A percentile compares a stretch with the other conserved stretches of the same genome.
These are phyloP conservation scores for Hyles vespertilio DNA, from an alignment of 1,140 invertebrate species.

Conservation along the genomic window DNA sequence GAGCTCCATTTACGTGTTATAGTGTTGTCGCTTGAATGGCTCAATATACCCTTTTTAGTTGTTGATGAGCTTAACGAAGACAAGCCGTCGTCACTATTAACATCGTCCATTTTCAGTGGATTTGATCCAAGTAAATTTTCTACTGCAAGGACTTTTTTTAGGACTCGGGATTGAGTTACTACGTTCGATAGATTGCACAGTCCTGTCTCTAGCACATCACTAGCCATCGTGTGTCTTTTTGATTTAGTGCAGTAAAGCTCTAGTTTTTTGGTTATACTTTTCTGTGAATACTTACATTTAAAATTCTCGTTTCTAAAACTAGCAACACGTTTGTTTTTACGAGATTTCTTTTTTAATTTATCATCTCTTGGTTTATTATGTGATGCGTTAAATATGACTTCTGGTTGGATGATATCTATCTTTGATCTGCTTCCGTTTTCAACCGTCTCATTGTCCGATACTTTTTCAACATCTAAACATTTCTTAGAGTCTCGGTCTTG, in stretches of 20 bases:
- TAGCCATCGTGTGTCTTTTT: not conserved
- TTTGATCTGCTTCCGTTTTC: not conserved
- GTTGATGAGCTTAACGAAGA: conserved; percentile 13
- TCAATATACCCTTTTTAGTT: conserved; percentile 18
- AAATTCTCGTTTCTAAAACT: conserved; percentile 21
- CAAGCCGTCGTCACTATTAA: too few species aligned
- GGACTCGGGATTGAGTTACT: conserved; percentile 21
- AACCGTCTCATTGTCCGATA: not conserved
- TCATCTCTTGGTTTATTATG: not conserved
- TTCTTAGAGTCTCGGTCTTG: conserved; percentile 10
- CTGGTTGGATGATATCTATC: conserved; percentile 3
- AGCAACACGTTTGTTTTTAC: conserved; percentile 11
- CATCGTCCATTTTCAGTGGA: conserved; percentile 1
- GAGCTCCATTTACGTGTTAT: conserved; percentile 19
- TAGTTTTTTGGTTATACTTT: not conserved
- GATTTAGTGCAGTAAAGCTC: too few species aligned
- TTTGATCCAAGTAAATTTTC: conserved; percentile 29
- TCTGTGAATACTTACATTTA: conserved; percentile 26
- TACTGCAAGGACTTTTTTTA: conserved; percentile 35
- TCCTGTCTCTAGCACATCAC: not conserved
- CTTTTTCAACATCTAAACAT: conserved; percentile 12
- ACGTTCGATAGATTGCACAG: conserved; percentile 21
- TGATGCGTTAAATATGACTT: conserved; percentile 22
- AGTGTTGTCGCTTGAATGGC: conserved; percentile 31
- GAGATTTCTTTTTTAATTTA: conserved; percentile 1